Evolutionary conservation across 2,888 invertebrate species (phyloP).

Genomic region (Acrobasis repandana): DNA sequence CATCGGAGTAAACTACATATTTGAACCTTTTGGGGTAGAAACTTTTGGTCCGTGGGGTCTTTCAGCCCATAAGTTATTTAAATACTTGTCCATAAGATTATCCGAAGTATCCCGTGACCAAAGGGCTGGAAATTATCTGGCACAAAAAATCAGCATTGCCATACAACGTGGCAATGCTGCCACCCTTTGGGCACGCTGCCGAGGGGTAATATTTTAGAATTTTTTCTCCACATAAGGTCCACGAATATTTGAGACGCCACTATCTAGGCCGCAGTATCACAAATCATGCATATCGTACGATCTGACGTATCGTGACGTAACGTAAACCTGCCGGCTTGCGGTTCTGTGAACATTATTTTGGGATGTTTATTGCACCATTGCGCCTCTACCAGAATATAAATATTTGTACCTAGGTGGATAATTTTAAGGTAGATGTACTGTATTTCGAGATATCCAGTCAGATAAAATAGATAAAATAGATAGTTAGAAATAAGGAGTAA

Average conservation of each 20-base stretch:
- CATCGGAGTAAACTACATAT: no score
- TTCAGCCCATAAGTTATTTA: no score
- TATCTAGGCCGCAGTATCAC: not conserved
- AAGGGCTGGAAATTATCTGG: no score
- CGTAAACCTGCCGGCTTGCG: not conserved
- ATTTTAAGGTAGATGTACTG: not conserved
- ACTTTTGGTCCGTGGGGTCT: no score
- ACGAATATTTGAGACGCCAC: not conserved
- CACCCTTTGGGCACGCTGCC: no score
- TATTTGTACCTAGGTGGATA: not conserved
- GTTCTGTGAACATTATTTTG: constrained; percentile 6
- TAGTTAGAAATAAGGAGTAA: no score
- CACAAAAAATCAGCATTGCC: no score
- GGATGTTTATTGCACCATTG: constrained; percentile 3
- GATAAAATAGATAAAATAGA: not conserved
- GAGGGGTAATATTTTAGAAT: no score
- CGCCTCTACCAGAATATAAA: not conserved
- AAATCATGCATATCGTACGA: constrained; percentile 1
- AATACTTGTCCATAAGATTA: no score
- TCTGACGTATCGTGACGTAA: constrained; percentile 3
- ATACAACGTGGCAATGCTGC: no score
- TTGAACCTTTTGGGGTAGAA: no score
- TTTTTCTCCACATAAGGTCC: not conserved
- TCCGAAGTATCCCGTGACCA: no score
- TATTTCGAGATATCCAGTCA: not conserved